Base-by-base conservation (phyloP, 2,888 invertebrate species). In the Dolichomitus sp. region DNA sequence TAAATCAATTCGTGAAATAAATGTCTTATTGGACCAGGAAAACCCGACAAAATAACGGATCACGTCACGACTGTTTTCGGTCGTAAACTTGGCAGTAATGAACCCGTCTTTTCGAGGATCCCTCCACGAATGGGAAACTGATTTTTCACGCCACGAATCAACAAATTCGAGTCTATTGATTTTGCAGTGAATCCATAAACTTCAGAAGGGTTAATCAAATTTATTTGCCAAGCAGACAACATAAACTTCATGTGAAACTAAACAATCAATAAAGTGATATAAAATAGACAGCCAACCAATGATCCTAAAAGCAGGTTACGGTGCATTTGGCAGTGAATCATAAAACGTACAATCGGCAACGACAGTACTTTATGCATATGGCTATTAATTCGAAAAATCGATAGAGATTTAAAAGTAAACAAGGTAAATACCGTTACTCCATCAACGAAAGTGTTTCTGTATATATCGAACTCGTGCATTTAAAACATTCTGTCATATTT, bases 41-140 rank as follows among this genome's bases (percentile, higher is more conserved):
- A 65, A 42, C 11, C 9, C 52, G 61, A 11, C 12, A n/a, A 37
- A 50, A 14, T 69, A 4, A 17, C 50, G 50, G 17, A 50, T 50
- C 23, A 11, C 23, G 23, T 23, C 11, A 23, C 52, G 23, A 23
- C 9, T 23, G 7, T 52, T 23, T 52, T 23, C 23, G 6, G 11
- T 45, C 23, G 33, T 40, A 14, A 23, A 6, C 23, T 23, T 40
- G 48, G 65, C 19, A 52, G 52, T 30, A 66, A 66, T 81, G 72
- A 72, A 68, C 50, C 50, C 70, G 54, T 40, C 48, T 65, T 57
- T 30, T 14, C 65, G 30, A 40, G 57, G 50, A 40, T 66, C 66
- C 57, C 5, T 63, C 80, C 5, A 72, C 19, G 63, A 81, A 76
- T 66, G 76, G 50, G 40, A 59, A 72, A 65, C 50, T 50, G 57